These are phyloP conservation scores for Macrotus californicus DNA, from an alignment of 2,113 vertebrate genomes.

Conservation along the genomic window DNA sequence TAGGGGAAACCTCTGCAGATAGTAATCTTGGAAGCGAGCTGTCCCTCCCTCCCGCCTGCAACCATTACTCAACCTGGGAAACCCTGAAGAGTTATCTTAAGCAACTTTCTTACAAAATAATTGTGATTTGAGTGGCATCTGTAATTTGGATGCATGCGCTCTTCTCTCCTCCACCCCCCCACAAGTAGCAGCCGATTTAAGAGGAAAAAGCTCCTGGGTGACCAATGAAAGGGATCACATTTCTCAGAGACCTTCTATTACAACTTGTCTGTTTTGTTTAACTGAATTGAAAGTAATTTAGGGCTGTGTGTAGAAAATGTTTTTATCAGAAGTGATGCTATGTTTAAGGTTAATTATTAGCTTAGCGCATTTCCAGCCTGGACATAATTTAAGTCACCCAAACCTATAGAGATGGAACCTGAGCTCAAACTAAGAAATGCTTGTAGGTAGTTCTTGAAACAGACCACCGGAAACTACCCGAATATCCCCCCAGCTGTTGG, in stretches of 20 bases:
- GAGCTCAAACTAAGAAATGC: conserved; percentile 17
- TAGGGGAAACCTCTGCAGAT: conserved; percentile 28
- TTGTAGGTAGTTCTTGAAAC: conserved; percentile 29
- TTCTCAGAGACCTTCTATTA: conserved; percentile 52
- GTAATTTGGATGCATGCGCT: background rate
- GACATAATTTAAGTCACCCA: background rate
- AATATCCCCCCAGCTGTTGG: background rate
- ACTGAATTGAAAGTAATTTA: conserved; percentile 56
- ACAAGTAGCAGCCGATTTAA: conserved; percentile 34
- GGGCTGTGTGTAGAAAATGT: conserved; percentile 50
- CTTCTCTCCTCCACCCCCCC: background rate
- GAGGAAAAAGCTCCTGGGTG: conserved; percentile 48
- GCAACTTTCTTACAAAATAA: conserved; percentile 67
- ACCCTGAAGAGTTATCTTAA: conserved; percentile 49
- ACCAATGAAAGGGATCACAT: conserved; percentile 55
- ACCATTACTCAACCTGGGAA: conserved; percentile 49
- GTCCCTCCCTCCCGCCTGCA: background rate
- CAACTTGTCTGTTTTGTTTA: conserved; percentile 51
- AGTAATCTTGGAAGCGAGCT: conserved; percentile 10
- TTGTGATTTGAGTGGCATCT: conserved; percentile 37
- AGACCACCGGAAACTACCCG: conserved; percentile 20
- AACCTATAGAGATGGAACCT: background rate
- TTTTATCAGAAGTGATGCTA: conserved; percentile 54
- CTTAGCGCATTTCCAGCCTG: conserved; percentile 29
- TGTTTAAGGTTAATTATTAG: conserved; percentile 64